Base-by-base conservation (phyloP, 2,113 vertebrate species). In the Trochalopteron elliotii region DNA sequence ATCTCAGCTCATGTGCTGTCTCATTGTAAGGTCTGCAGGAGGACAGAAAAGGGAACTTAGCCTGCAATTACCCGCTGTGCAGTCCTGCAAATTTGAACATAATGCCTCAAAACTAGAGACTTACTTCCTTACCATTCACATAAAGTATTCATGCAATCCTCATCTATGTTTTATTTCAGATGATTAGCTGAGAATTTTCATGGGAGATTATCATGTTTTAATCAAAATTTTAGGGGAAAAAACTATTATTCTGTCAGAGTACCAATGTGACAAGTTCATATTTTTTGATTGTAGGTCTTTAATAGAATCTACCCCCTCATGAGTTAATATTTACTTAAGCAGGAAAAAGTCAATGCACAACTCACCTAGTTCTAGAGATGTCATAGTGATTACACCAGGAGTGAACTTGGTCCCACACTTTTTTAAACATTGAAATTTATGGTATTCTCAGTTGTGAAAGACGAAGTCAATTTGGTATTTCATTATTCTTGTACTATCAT, bases 1-100 rank as follows among this genome's bases (percentile, higher is more conserved):
- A 60, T 84, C 87, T 96, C 87, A 75, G 56, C 72, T 86, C n/a
- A 74, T 68, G 25, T 57, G 83, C 47, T 42, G 40, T 21, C 83
- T 97, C 90, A 85, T 69, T 90, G 74, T 63, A 68, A n/a, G 15
- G 76, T 90, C 78, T 96, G 40, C 70, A 67, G 78, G 50, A 68
- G 24, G 76, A 61, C 64, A 85, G 74, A 89, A 85, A 79, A 49
- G 81, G 63, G 52, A 78, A 70, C 7, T 40, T n/a, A 74, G 67
- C 45, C 42, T 74, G 53, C 20, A 65, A 17, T 28, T 80, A 80
- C 57, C 81, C 57, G 50, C 75, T 78, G 55, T 70, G 61, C 31
- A 94, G 67, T 89, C 82, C 69, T 90, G 72, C 30, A 85, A 83
- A 79, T 87, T 93, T 97, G 60, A 76, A 49, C 57, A 88, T 30